phyloP scores from a whole-genome alignment of 2,888 invertebrate genomes.

The Seira musarum region DNA sequence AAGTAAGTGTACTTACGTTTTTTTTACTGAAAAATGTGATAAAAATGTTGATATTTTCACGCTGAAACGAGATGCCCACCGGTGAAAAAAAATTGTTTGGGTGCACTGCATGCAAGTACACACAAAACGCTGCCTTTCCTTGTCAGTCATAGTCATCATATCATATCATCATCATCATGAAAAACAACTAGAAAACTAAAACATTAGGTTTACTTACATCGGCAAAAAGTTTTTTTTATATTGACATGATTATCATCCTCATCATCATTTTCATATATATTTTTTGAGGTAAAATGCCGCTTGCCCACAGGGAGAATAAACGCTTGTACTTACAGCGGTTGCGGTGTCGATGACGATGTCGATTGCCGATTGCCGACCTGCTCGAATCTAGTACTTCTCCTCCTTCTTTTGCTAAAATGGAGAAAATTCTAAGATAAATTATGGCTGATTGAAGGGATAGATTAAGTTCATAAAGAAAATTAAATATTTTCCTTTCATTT shows the following conservation, averaged over 20 bases:
- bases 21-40: neutral
- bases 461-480: constrained; percentile 58
- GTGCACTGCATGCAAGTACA: neutral
- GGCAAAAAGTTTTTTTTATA: constrained; percentile 25
- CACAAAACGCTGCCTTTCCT: neutral
- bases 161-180: constrained; percentile 53
- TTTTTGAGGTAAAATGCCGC: constrained; percentile 54
- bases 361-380: constrained; percentile 26
- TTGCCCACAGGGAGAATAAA: constrained; percentile 44
- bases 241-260: constrained; percentile 43
- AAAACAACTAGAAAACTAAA: too few relatives aligned
- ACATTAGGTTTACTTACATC: too few relatives aligned
- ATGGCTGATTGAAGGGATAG: constrained; percentile 52
- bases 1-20: too few relatives aligned
- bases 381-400: too few relatives aligned
- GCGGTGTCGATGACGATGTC: too few relatives aligned
- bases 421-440: constrained; percentile 52
- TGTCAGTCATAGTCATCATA: neutral
- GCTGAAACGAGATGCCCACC: neutral
- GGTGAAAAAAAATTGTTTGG: neutral
- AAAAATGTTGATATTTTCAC: neutral
- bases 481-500: constrained; percentile 49
- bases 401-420: constrained; percentile 47
- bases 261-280: too few relatives aligned
- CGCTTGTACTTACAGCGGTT: constrained; percentile 8